These are phyloP conservation scores for Anagyrus pseudococci DNA, from an alignment of 2,888 invertebrate genomes.

Conservation along the genomic window DNA sequence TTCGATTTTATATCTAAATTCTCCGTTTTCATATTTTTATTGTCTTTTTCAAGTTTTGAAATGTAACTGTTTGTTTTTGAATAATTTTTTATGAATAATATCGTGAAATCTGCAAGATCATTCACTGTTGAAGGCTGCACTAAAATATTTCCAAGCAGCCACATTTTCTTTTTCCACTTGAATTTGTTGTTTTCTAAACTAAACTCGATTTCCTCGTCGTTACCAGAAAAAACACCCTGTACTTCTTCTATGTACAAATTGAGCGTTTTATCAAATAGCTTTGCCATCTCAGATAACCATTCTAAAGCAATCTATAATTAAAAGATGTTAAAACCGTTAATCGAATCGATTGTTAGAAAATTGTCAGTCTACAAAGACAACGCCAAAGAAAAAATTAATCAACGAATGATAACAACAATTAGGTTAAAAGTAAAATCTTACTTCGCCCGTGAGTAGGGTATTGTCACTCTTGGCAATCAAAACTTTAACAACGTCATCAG, in stretches of 20 bases:
- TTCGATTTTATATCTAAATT: conserved; percentile 32
- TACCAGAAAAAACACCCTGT: conserved; percentile 43
- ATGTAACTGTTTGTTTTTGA: conserved; percentile 26
- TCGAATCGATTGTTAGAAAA: too few relatives aligned
- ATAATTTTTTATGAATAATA: conserved; percentile 38
- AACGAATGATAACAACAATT: neutral
- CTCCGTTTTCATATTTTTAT: conserved; percentile 20
- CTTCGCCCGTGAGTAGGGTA: conserved; percentile 42
- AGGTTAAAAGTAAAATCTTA: conserved; percentile 27
- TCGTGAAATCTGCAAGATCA: conserved; percentile 37
- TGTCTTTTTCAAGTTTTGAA: conserved; percentile 32
- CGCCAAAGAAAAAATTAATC: neutral
- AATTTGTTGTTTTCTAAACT: conserved; percentile 40
- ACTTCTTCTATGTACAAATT: conserved; percentile 44
- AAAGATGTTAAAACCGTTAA: neutral
- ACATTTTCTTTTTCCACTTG: conserved; percentile 46
- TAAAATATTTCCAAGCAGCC: conserved; percentile 45
- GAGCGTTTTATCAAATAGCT: conserved; percentile 36
- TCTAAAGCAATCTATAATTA: conserved; percentile 41
- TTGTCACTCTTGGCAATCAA: conserved; percentile 28
- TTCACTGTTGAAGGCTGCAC: conserved; percentile 40
- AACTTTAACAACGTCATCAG: conserved; percentile 39
- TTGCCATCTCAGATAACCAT: conserved; percentile 38
- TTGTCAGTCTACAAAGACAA: too few relatives aligned
- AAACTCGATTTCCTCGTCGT: conserved; percentile 43